These are phyloP conservation scores for Polyommatus iphigenia DNA, from an alignment of 2,888 invertebrate genomes.

Conservation along the genomic window DNA sequence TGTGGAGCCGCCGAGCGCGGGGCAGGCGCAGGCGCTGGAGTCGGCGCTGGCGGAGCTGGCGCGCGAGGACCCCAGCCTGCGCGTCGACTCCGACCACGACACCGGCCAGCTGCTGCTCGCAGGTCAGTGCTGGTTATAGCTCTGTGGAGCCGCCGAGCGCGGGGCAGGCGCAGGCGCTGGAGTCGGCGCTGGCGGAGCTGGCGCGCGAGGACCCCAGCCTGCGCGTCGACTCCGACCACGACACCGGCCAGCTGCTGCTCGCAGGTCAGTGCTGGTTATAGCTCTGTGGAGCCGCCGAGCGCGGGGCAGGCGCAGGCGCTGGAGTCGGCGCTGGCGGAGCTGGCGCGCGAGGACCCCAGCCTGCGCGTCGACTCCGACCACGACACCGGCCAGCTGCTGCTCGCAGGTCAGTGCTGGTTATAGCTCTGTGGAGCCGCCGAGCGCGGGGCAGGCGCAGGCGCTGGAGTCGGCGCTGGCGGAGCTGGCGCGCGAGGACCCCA, in stretches of 20 bases:
- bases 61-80: conserved; percentile 94
- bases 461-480: conserved; percentile 90
- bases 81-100: conserved; percentile 86
- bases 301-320: conserved; percentile 85
- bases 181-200: conserved; percentile 88
- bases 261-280: conserved; percentile 54
- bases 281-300: conserved; percentile 94
- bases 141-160: conserved; percentile 95
- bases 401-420: conserved; percentile 66
- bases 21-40: conserved; percentile 88
- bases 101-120: conserved; percentile 93
- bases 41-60: conserved; percentile 88
- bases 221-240: conserved; percentile 85
- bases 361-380: conserved; percentile 86
- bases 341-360: conserved; percentile 96
- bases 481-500: conserved; percentile 95
- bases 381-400: conserved; percentile 92
- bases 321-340: conserved; percentile 88
- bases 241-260: conserved; percentile 93
- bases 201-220: conserved; percentile 96
- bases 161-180: conserved; percentile 86
- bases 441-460: conserved; percentile 84
- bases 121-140: not conserved
- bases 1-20: conserved; percentile 93
- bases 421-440: conserved; percentile 94